A percentile compares a stretch with the other conserved stretches of the same genome.
Evolutionary conservation across 2,888 invertebrate genomes (phyloP).

Genomic region (Tillus elongatus): DNA sequence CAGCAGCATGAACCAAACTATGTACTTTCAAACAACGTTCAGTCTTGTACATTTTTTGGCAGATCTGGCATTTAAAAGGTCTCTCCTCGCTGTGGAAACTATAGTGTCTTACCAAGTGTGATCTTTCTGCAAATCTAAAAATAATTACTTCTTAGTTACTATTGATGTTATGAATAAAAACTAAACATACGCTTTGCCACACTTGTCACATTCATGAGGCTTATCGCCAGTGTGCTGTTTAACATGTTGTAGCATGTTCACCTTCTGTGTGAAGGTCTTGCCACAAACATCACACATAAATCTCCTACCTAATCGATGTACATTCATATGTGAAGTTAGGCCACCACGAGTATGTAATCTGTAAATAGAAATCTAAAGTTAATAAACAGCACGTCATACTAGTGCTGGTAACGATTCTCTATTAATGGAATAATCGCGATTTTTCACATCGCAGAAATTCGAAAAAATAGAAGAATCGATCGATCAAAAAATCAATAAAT

Average conservation of each 20-base stretch:
- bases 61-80: constrained; percentile 42
- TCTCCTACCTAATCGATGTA: constrained; percentile 38
- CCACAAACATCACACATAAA: constrained; percentile 51
- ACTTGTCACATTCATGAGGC: constrained; percentile 45
- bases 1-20: constrained; percentile 46
- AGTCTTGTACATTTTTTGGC: constrained; percentile 50
- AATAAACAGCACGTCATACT: too few relatives aligned
- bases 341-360: constrained; percentile 41
- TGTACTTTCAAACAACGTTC: constrained; percentile 51
- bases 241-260: constrained; percentile 44
- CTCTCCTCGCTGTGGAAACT: constrained; percentile 40
- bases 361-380: constrained; percentile 18
- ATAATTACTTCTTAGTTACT: constrained; percentile 5
- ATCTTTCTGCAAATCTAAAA: constrained; percentile 41
- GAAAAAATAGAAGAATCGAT: too few relatives aligned
- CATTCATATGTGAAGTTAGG: constrained; percentile 41
- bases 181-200: constrained; percentile 37
- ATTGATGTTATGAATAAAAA: background rate
- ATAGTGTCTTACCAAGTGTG: constrained; percentile 40
- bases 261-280: constrained; percentile 47
- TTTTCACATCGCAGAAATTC: too few relatives aligned
- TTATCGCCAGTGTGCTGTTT: constrained; percentile 44
- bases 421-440: too few relatives aligned
- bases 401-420: too few relatives aligned
- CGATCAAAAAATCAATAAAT: too few relatives aligned